Conservation (phyloP, 2,797 vertebrate species). For the Atherinosoma microstoma region DNA sequence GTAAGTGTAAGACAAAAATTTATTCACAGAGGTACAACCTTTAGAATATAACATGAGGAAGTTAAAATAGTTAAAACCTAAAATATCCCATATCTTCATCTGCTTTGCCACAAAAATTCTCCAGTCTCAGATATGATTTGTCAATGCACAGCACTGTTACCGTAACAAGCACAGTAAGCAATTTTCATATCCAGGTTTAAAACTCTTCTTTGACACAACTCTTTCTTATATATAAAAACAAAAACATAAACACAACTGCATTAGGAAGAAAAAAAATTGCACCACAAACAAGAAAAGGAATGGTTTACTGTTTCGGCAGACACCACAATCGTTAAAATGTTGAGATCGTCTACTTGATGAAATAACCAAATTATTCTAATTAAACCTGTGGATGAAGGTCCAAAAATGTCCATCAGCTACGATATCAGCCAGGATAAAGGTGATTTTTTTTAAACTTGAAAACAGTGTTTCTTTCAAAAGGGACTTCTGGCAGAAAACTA, state of each 20-base stretch:
- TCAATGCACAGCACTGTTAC: conserved; percentile 31
- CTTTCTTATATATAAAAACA: not conserved
- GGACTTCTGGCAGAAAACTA: not conserved
- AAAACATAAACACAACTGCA: conserved; percentile 17
- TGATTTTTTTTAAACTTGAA: not conserved
- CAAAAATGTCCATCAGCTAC: not conserved
- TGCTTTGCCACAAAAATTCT: conserved; percentile 10
- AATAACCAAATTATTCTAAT: not conserved
- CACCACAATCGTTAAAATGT: not conserved
- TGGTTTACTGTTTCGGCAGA: conserved; percentile 1
- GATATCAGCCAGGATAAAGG: not conserved
- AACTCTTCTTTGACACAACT: not conserved
- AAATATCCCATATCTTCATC: conserved; percentile 19
- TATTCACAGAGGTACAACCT: not conserved
- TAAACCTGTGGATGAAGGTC: not conserved
- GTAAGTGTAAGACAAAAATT: not conserved
- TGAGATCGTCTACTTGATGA: not conserved
- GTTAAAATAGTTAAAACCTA: conserved; percentile 66
- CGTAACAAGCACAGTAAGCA: conserved; percentile 28
- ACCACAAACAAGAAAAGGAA: conserved; percentile 5
- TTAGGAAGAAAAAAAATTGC: not conserved
- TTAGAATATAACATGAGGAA: not conserved
- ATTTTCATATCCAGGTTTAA: conserved; percentile 2
- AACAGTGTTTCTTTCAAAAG: not conserved
- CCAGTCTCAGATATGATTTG: conserved; percentile 17